Base-by-base conservation (phyloP, 2,797 vertebrate genomes). In the Falco rusticolus region DNA sequence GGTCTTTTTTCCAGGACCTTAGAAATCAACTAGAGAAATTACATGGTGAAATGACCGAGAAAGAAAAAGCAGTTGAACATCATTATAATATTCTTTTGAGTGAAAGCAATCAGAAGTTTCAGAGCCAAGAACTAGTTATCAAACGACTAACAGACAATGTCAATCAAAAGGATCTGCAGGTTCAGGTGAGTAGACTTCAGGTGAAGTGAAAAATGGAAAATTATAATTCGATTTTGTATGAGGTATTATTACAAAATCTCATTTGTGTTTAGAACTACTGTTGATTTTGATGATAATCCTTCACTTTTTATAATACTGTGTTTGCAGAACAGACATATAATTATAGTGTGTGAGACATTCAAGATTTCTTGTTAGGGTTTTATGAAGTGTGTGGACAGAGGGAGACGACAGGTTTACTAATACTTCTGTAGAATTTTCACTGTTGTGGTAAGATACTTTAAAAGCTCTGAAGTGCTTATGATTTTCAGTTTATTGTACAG, bases 1-100 rank as follows among this genome's bases (percentile, higher is more conserved):
- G 0, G 0, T 25, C 68, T 75, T 79, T 53, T 85, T 76, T 39
- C 19, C 96, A 99, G 99, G 99, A 99, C 96, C 98, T 99, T 80
- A 98, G 98, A 97, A 99, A 99, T 97, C 99, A 99, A 92, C 96
- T 99, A 51, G 99, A 99, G 97, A 99, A 99, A 97, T 97, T 99
- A 93, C 98, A 96, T 3, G 98, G 97, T 50, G 98, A 99, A 97
- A 98, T 99, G 54, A 96, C 96, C 48, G 99, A 99, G 78, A 98
- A 97, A 83, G 99, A 99, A 96, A 98, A 97, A 74, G 97, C 98
- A 78, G 92, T 98, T 88, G 98, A 99, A 96, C 98, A 98, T 78
- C 98, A 97, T 93, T 98, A 98, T 91, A 97, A 98, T 94, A 97
- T 98, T 79, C 97, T 99, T 91, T 97, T 99, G 96, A 98, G 98